Conservation (phyloP, 2,797 vertebrate genomes). For the Cetoscarus ocellatus region DNA sequence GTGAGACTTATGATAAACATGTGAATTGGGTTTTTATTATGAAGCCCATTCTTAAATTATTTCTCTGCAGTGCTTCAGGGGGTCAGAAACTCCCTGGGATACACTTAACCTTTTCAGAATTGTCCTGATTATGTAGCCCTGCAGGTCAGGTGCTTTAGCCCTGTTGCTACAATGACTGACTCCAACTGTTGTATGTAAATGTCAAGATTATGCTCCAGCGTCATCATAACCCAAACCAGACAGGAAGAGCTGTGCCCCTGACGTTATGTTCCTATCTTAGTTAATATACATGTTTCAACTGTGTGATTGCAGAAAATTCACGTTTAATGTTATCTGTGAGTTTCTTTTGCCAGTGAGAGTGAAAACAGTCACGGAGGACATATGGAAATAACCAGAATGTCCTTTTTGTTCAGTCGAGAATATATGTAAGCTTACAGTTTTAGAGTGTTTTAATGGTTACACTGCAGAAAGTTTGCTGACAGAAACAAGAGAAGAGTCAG, state of each 20-base stretch:
- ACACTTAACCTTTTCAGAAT: neutral
- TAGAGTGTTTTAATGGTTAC: too few relatives aligned
- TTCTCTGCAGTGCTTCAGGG: neutral
- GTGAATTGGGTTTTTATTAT: neutral
- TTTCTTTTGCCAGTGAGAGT: neutral
- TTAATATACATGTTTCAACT: neutral
- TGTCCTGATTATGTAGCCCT: neutral
- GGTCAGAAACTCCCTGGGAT: neutral
- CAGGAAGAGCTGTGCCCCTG: neutral
- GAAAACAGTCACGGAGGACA: neutral
- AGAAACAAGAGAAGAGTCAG: too few relatives aligned
- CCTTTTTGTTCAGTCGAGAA: neutral
- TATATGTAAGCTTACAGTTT: too few relatives aligned
- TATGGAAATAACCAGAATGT: neutral
- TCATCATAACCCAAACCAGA: neutral
- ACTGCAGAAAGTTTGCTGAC: too few relatives aligned
- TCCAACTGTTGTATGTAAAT: conserved; percentile 3
- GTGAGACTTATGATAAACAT: neutral
- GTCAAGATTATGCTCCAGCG: neutral
- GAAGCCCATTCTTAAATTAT: neutral
- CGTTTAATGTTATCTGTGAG: neutral
- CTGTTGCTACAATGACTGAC: neutral
- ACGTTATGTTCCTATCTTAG: neutral
- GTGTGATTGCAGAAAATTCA: neutral
- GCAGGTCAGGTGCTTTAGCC: neutral